These are phyloP conservation scores for Herminia tarsipennalis DNA, from an alignment of 2,888 invertebrate species.

Conservation along the genomic window DNA sequence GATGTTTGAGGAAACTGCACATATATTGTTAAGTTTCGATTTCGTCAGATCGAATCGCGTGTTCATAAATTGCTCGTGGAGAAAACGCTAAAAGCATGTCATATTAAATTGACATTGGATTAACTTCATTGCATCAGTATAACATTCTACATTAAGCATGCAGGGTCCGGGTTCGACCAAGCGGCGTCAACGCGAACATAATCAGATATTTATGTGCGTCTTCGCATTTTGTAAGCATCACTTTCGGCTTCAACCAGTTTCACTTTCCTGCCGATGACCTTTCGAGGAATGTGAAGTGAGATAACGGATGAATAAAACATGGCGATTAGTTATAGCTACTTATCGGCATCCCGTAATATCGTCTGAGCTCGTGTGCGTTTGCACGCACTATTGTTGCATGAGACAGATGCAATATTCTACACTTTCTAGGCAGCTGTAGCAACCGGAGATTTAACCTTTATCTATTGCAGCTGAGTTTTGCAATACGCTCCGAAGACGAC, in stretches of 20 bases:
- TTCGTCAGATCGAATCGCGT: conserved; percentile 41
- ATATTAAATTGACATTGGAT: conserved; percentile 69
- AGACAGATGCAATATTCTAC: conserved; percentile 28
- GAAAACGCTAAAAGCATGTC: conserved; percentile 59
- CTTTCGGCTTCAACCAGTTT: conserved; percentile 76
- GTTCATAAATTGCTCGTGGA: conserved; percentile 37
- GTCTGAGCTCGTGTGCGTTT: not conserved
- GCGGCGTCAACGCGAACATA: conserved; percentile 47
- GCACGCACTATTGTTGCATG: conserved; percentile 25
- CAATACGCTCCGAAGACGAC: conserved; percentile 16
- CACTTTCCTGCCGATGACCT: conserved; percentile 80
- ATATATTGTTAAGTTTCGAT: conserved; percentile 52
- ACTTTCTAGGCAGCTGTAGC: conserved; percentile 30
- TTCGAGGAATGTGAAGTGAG: conserved; percentile 71
- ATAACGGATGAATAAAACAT: conserved; percentile 75
- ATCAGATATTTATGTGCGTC: conserved; percentile 64
- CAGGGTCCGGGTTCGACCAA: conserved; percentile 52
- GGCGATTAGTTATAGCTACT: conserved; percentile 27
- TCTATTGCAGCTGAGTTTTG: conserved; percentile 42
- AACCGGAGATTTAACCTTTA: conserved; percentile 47
- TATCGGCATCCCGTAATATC: conserved; percentile 14
- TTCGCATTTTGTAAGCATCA: conserved; percentile 68
- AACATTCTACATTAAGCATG: conserved; percentile 47
- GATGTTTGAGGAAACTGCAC: conserved; percentile 59
- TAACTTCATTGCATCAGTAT: conserved; percentile 65